Percentiles rank a stretch among this genome's conserved stretches.
Evolutionary conservation across 2,113 vertebrate species (phyloP).

Genomic region (Electrona antarctica): DNA sequence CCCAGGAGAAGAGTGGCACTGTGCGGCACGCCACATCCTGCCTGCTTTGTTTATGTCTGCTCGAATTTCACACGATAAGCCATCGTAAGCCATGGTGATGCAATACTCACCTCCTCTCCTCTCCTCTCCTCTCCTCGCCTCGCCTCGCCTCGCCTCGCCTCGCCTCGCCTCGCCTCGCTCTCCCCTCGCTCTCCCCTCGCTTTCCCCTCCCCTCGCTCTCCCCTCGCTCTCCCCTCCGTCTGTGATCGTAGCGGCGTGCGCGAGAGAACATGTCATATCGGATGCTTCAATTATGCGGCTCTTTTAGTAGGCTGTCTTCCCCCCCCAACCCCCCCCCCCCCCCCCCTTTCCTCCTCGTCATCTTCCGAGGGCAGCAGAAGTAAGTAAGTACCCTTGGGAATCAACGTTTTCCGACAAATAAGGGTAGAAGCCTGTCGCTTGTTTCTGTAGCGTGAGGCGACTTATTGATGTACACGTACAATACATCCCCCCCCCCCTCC

Average conservation of each 20-base stretch:
- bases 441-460: too few species aligned
- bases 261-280: slow-evolving; percentile 1
- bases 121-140: background rate
- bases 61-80: too few species aligned
- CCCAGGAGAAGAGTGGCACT: too few species aligned
- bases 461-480: too few species aligned
- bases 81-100: background rate
- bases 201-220: background rate
- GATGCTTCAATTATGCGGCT: slow-evolving; percentile 7
- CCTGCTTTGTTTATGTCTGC: too few species aligned
- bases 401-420: too few species aligned
- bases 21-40: too few species aligned
- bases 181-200: background rate
- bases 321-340: background rate
- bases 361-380: background rate
- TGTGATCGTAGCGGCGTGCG: slow-evolving; percentile 1
- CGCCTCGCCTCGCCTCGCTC: background rate
- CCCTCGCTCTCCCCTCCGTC: background rate
- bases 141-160: background rate
- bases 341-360: background rate
- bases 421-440: too few species aligned
- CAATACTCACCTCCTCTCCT: background rate
- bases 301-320: slow-evolving; percentile 48
- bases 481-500: too few species aligned
- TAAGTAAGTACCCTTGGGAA: too few species aligned